Base-by-base conservation (phyloP, 2,113 vertebrate genomes). In the Xiphias gladius region DNA sequence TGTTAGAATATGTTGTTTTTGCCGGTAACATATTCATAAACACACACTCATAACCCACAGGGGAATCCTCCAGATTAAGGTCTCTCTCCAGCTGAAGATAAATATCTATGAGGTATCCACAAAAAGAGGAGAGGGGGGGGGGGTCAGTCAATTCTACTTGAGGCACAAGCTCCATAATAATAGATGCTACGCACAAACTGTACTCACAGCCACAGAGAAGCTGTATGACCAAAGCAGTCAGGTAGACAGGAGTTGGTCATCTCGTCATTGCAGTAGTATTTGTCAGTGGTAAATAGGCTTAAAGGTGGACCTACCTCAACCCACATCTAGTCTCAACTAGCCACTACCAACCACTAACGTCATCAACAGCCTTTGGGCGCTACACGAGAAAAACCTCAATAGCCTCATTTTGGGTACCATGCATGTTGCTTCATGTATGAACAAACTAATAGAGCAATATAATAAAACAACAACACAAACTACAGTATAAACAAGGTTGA, bases 211-310 rank as follows among this genome's bases (percentile, higher is more conserved):
- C 75, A 54, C 5, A 63, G 30, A 59, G 39, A 16, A 67, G 58
- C n/a, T 39, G 43, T 22, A 22, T 85, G 78, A 88, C 64, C 67
- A 61, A 54, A 70, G 63, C 30, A 2, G 16, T 30, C 82, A 69
- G 74, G 70, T 11, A 28, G 35, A 61, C 69, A 22, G 20, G 46
- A 52, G 84, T 2, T 3, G 61, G 57, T 89, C 85, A 87, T 62
- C 37, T 63, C 57, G 57, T 43, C 67, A 76, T 61, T 22, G 59
- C 41, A 22, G 67, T 24, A 16, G 67, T 52, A 75, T 82, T 69
- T 62, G 80, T 86, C 79, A 63, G 39, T 1, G 41, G 69, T 78
- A 41, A 82, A 80, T 80, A 76, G 46, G 37, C 54, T 76, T 73
- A 73, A 50, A 73, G 70, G 30, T 68, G 77, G 67, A 77, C 72